Conservation (phyloP, 2,797 vertebrate genomes). For the Molossus alvarezi region DNA sequence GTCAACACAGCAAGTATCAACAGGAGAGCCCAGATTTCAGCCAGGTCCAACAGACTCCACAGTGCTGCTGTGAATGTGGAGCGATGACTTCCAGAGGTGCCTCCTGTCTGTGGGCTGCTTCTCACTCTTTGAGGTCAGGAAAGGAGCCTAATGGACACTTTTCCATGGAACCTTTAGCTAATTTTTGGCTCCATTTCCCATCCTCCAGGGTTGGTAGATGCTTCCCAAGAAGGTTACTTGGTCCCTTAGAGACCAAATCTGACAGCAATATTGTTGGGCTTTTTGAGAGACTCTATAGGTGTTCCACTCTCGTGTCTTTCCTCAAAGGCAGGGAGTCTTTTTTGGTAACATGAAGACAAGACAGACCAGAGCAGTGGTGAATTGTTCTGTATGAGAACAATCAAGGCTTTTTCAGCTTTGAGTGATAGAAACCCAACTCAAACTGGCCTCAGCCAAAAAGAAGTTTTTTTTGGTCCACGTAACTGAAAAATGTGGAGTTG, state of each 20-base stretch:
- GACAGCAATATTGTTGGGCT: background rate
- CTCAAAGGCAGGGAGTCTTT: slow-evolving; percentile 34
- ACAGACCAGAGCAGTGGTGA: slow-evolving; percentile 51
- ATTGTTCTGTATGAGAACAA: slow-evolving; percentile 49
- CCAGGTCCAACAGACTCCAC: background rate
- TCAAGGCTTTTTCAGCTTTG: slow-evolving; percentile 15
- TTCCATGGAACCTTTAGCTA: slow-evolving; percentile 10
- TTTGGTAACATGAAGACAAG: slow-evolving; percentile 44
- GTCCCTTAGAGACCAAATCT: slow-evolving; percentile 15
- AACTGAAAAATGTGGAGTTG: slow-evolving; percentile 27
- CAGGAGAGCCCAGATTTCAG: background rate
- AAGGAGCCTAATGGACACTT: background rate
- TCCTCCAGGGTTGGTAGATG: slow-evolving; percentile 27
- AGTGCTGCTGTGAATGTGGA: slow-evolving; percentile 10
- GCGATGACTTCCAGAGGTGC: background rate
- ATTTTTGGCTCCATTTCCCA: slow-evolving; percentile 11
- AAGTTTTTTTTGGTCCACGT: slow-evolving; percentile 25
- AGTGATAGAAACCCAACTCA: slow-evolving; percentile 38
- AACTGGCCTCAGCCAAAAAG: background rate
- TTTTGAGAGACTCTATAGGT: background rate
- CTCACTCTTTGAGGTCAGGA: background rate
- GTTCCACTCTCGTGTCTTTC: slow-evolving; percentile 2
- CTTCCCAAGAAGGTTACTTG: slow-evolving; percentile 37
- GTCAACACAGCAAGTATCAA: slow-evolving; percentile 67
- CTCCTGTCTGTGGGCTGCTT: background rate